Conservation (phyloP, 2,797 vertebrate genomes). For the Halcyon smyrnensis region DNA sequence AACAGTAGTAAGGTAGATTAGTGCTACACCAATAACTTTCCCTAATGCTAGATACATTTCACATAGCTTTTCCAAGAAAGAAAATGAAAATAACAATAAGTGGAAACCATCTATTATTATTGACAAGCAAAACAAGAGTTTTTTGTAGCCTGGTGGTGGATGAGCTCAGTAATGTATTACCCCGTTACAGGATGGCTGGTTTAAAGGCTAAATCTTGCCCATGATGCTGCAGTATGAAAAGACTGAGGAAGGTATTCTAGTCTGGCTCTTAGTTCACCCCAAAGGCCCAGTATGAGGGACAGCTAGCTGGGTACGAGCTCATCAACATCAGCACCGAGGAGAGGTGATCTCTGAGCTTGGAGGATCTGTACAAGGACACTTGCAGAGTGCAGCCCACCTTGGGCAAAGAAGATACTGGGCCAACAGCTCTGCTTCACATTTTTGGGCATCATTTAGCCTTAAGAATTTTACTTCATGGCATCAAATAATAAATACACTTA, state of each 20-base stretch:
- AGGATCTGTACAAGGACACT: neutral
- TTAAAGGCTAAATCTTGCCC: slow-evolving; percentile 40
- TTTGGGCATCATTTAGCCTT: neutral
- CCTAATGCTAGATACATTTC: neutral
- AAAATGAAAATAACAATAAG: neutral
- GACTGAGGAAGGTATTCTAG: neutral
- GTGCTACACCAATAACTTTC: neutral
- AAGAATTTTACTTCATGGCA: neutral
- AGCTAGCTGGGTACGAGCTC: neutral
- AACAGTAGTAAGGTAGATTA: slow-evolving; percentile 26
- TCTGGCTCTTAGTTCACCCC: neutral
- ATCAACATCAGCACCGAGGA: rapidly evolving
- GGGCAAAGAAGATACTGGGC: neutral
- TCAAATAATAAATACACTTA: slow-evolving; percentile 44
- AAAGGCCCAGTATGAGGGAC: neutral
- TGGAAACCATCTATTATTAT: neutral
- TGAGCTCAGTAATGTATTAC: neutral
- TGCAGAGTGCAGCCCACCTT: neutral
- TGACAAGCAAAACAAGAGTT: slow-evolving; percentile 12
- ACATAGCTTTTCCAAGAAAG: neutral
- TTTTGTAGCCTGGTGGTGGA: neutral
- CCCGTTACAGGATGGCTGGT: neutral
- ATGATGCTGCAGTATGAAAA: neutral
- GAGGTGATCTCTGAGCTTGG: neutral
- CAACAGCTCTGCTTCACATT: neutral